Percentiles rank a stretch among this genome's conserved stretches.
Conservation (phyloP, 1,140 invertebrate genomes). For the Nasonia giraulti region DNA sequence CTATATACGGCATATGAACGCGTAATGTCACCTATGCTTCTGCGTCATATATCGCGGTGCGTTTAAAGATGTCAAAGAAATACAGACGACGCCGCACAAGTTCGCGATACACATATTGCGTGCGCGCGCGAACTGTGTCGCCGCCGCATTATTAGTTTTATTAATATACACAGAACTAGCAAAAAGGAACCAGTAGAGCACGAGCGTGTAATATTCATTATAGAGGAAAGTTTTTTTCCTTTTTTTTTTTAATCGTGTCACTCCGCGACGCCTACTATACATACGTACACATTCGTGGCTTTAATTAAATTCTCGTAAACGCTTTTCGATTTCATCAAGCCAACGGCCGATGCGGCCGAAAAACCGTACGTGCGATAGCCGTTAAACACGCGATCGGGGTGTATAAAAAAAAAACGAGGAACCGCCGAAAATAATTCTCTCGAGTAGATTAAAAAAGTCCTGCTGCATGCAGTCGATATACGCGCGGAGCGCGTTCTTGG, state of each 20-base stretch:
- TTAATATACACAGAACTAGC: too few relatives aligned
- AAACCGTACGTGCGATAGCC: not conserved
- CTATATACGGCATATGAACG: not conserved
- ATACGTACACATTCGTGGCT: not conserved
- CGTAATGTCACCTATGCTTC: not conserved
- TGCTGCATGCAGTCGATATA: not conserved
- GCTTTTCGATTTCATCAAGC: not conserved
- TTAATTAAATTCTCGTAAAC: conserved; percentile 7
- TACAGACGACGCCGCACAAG: too few relatives aligned
- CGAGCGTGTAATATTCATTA: too few relatives aligned
- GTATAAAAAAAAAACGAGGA: not conserved
- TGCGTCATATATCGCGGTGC: not conserved
- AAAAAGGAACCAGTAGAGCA: too few relatives aligned
- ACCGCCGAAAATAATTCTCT: conserved; percentile 26
- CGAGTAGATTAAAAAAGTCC: conserved; percentile 16
- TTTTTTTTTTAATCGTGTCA: not conserved
- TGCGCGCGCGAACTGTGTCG: too few relatives aligned
- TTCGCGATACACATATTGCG: too few relatives aligned
- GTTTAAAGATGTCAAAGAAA: too few relatives aligned
- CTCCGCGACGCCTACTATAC: too few relatives aligned
- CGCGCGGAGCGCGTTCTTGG: not conserved
- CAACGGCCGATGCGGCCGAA: not conserved
- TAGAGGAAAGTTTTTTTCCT: too few relatives aligned
- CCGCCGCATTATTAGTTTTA: too few relatives aligned
- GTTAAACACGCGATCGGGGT: not conserved